These are phyloP conservation scores for Mormyrops boulengeri DNA, from an alignment of 2,797 vertebrate species.

Conservation along the genomic window DNA sequence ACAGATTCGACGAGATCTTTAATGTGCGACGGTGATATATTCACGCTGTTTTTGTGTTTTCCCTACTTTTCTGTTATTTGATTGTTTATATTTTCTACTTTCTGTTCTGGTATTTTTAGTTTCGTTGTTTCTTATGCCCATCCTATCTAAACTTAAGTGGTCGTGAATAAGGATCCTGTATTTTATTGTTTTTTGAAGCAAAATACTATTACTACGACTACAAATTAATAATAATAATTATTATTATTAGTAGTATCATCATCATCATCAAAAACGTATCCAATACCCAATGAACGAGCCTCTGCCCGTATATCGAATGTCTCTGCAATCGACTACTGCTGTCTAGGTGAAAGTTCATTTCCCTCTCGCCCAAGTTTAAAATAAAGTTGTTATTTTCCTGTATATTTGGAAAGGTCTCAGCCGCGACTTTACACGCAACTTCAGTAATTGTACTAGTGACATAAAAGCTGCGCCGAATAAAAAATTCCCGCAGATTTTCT, in stretches of 20 bases:
- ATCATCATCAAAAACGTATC: neutral
- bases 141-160: neutral
- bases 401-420: neutral
- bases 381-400: neutral
- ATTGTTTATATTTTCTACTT: neutral
- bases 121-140: neutral
- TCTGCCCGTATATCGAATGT: constrained; percentile 30
- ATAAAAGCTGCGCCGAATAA: neutral
- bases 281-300: constrained; percentile 26
- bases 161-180: neutral
- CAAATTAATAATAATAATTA: neutral
- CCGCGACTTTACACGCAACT: neutral
- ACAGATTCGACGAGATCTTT: neutral
- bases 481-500: neutral
- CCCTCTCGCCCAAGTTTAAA: neutral
- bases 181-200: neutral
- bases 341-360: constrained; percentile 13
- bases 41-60: neutral
- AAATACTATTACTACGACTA: neutral
- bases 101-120: neutral
- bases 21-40: neutral
- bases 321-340: constrained; percentile 29
- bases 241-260: neutral
- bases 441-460: neutral
- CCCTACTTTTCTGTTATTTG: neutral